Percentiles rank a stretch among this genome's conserved stretches.
Evolutionary conservation across 1,140 invertebrate genomes (phyloP).

Genomic region (Portunus trituberculatus): DNA sequence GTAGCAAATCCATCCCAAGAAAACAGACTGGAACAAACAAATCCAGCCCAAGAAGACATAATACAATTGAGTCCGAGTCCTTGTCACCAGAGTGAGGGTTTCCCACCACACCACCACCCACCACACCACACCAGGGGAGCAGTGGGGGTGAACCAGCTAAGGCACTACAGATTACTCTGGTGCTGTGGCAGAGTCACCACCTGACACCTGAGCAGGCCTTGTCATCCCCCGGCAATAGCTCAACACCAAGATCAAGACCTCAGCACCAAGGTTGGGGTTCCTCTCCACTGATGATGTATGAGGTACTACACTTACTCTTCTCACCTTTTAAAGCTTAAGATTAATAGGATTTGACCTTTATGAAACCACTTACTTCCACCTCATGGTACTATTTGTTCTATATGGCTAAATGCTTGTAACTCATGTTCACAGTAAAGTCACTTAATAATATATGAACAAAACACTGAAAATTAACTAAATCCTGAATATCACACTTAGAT

Average conservation of each 20-base stretch:
- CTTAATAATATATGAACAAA: conserved; percentile 24
- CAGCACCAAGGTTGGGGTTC: background rate
- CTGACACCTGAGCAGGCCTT: too few species aligned
- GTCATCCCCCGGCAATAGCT: background rate
- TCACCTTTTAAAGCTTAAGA: conserved; percentile 8
- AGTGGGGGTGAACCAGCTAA: background rate
- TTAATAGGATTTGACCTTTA: background rate
- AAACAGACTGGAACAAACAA: too few species aligned
- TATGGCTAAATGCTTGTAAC: conserved; percentile 22
- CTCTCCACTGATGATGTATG: background rate
- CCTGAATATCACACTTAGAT: conserved; percentile 1
- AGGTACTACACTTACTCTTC: background rate
- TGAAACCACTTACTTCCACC: conserved; percentile 2
- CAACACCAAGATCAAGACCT: background rate
- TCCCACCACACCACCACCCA: background rate
- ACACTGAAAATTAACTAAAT: background rate
- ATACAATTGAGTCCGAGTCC: too few species aligned
- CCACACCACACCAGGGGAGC: background rate
- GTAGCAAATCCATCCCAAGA: too few species aligned
- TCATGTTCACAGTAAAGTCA: conserved; percentile 1
- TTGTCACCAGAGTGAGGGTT: background rate
- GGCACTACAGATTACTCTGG: background rate
- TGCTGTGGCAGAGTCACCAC: background rate
- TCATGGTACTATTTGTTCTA: conserved; percentile 1
- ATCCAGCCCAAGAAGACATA: too few species aligned